Base-by-base conservation (phyloP, 2,113 vertebrate genomes). In the Myrmecobius fasciatus region DNA sequence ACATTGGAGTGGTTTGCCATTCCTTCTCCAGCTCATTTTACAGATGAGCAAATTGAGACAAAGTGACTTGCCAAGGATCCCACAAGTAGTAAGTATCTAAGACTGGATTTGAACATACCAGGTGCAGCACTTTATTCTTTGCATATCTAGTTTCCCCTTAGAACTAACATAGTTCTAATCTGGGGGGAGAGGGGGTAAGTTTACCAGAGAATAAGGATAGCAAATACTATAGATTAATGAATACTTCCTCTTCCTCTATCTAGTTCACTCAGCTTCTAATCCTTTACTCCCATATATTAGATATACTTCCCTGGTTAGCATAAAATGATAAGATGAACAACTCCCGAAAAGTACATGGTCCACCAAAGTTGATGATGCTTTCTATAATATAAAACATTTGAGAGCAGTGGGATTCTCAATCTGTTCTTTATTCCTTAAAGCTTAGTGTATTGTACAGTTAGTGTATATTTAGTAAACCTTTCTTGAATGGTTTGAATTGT, bases 401-500 rank as follows among this genome's bases (percentile, higher is more conserved):
- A 91, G 91, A 90, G 24, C 93, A 92, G 67, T 89, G 22, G 67
- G 46, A 83, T 96, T 94, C 83, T 60, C 91, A 60, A 94, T 49
- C 28, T 25, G n/a, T 14, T 36, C 10, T 60, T 8, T 92, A 28
- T 90, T 49, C 49, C 91, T 94, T 89, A 88, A 92, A 96, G 8
- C 49, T 54, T 93, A 92, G 75, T 47, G 56, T 90, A 56, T n/a
- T 91, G 95, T n/a, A 88, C 36, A 94, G 89, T 83, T 95, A 89
- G 93, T 53, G 43, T 24, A 91, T 20, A 14, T 92, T 89, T 92
- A 51, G 53, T 43, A 95, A 93, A 97, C 91, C 4, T 95, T 89
- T 94, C 49, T 95, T 91, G 89, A 92, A 89, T 95, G 31, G 90
- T 96, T 93, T 96, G 91, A 95, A 95, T 91, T 96, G 52, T 96